Conservation (phyloP, 2,113 vertebrate species). For the Corvus cornix region DNA sequence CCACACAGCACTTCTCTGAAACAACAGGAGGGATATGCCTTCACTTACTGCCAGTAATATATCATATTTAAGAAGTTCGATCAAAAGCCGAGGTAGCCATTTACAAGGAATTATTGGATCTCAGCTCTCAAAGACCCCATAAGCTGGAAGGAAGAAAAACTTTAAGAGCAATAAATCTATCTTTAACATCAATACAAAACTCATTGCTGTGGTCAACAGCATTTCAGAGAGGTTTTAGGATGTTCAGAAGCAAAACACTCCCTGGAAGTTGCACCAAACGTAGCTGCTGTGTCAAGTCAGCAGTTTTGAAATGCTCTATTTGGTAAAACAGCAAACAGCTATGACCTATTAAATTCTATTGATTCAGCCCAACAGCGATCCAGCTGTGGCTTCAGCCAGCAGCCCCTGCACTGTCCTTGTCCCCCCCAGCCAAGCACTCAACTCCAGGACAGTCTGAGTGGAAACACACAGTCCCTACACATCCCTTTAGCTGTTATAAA, state of each 20-base stretch:
- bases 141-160: background rate
- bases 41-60: background rate
- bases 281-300: conserved; percentile 37
- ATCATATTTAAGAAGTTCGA: background rate
- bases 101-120: background rate
- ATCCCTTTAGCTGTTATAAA: background rate
- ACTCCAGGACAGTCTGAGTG: background rate
- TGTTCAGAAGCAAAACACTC: conserved; percentile 18
- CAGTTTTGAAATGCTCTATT: conserved; percentile 45
- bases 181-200: background rate
- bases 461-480: background rate
- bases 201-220: background rate
- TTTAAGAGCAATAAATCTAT: conserved; percentile 9
- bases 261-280: background rate
- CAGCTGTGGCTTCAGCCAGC: background rate
- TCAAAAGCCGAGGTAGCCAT: background rate
- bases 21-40: background rate
- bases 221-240: conserved; percentile 14
- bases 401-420: background rate
- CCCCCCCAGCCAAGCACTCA: background rate
- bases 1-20: background rate
- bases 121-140: background rate
- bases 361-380: background rate
- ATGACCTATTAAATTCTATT: background rate
- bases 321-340: conserved; percentile 37